A percentile compares a stretch with the other conserved stretches of the same genome.
phyloP scores from a whole-genome alignment of 2,113 vertebrate species.

The Sisor rabdophorus region DNA sequence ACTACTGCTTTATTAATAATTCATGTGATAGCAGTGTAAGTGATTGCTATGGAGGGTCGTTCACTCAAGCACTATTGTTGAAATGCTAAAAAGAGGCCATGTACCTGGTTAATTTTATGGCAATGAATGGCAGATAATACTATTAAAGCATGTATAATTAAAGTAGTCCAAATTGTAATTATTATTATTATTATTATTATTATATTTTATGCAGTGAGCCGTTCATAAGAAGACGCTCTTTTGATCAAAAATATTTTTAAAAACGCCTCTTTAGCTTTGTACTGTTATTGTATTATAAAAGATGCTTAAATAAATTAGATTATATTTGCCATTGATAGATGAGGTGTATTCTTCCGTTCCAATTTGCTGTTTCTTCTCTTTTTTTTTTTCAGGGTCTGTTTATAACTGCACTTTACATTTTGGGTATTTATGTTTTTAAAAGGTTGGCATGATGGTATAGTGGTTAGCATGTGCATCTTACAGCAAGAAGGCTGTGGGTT shows the following conservation, averaged over 20 bases:
- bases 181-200: conserved; percentile 7
- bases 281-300: neutral
- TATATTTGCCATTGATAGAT: conserved; percentile 28
- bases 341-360: neutral
- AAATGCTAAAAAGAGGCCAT: conserved; percentile 16
- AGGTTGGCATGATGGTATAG: too few relatives aligned
- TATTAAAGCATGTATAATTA: conserved; percentile 41
- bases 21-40: conserved; percentile 21
- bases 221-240: conserved; percentile 15
- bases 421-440: neutral
- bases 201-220: conserved; percentile 20
- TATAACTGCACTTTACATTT: conserved; percentile 8
- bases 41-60: conserved; percentile 35
- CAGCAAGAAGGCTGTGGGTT: too few relatives aligned
- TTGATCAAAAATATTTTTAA: neutral
- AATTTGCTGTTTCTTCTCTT: neutral
- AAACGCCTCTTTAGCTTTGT: neutral
- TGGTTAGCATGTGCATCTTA: too few relatives aligned
- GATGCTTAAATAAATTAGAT: conserved; percentile 17
- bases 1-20: conserved; percentile 38
- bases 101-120: conserved; percentile 35
- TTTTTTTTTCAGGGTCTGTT: neutral
- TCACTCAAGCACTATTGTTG: conserved; percentile 29
- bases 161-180: conserved; percentile 28
- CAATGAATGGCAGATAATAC: conserved; percentile 26